Evolutionary conservation across 2,888 invertebrate species (phyloP), one percentile per base, ranked within the genome.

Genomic region (Thera obeliscata): DNA sequence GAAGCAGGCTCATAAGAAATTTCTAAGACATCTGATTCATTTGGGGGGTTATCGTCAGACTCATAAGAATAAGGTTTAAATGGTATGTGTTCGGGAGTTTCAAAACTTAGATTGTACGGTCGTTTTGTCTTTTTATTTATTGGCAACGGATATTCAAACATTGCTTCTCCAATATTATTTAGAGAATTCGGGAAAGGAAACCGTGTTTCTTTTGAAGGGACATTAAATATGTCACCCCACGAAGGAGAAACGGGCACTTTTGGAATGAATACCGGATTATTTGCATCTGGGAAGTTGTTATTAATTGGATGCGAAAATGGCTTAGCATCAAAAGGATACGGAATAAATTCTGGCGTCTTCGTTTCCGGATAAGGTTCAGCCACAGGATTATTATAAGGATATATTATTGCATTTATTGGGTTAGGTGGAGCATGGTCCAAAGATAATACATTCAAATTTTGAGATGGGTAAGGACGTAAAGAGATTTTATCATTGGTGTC

Each of bases 1-100:
- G 49, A 5, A 41, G 11, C 11, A 5, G 11, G 22, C 35, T 50
- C n/a, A 46, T 64, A 58, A 12, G 64, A 59, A 38, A 60, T 56
- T 65, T 60, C 56, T 12, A 56, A 33, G 38, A 55, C 33, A 11
- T 48, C 48, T 8, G 38, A 2, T 54, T 64, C 4, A 46, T n/a
- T 2, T 9, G 12, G 49, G 9, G 41, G 3, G 38, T 46, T 5
- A 43, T 46, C n/a, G 22, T 58, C 41, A 50, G 56, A 11, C 8
- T 22, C 22, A 22, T 22, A 22, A 22, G 11, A 41, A 50, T 56
- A 50, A 36, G 33, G n/a, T 9, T 43, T 22, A n/a, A 46, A 3
- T 38, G 43, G n/a, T 9, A 41, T 46, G 52, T 56, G n/a, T 38
- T 38, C 8, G 11, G 46, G 46, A 48, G 46, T 56, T 58, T 35